Percentiles rank a stretch among this genome's conserved stretches.
Evolutionary conservation across 2,113 vertebrate genomes (phyloP).

Genomic region (Octodon degus): DNA sequence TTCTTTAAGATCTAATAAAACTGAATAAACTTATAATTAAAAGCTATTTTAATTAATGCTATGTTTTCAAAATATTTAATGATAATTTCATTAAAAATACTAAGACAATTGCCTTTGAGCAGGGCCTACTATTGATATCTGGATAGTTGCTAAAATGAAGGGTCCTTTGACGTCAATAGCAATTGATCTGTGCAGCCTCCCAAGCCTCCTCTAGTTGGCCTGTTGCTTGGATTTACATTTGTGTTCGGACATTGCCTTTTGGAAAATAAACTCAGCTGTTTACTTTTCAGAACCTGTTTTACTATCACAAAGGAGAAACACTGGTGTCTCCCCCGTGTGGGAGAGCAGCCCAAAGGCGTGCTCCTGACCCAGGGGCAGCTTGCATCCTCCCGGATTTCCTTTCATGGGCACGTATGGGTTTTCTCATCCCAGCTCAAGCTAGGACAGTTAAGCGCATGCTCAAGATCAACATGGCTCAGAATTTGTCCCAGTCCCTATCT

Average conservation of each 20-base stretch:
- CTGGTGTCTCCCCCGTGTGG: conserved; percentile 28
- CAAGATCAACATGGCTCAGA: conserved; percentile 48
- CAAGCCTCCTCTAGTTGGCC: neutral
- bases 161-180: neutral
- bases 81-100: neutral
- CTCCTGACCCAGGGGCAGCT: neutral
- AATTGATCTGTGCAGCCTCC: neutral
- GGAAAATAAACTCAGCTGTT: neutral
- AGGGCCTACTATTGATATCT: neutral
- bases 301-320: neutral
- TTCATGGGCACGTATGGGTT: neutral
- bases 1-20: neutral
- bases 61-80: neutral
- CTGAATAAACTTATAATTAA: neutral
- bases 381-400: neutral
- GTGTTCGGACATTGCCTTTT: neutral
- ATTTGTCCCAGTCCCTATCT: conserved; percentile 73
- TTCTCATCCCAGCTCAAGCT: conserved; percentile 17
- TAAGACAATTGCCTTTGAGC: neutral
- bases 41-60: neutral
- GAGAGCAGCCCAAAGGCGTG: conserved; percentile 54
- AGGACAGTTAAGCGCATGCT: conserved; percentile 59
- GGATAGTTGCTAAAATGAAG: conserved; percentile 4
- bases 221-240: neutral
- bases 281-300: neutral